These are phyloP conservation scores for Aythya fuligula DNA, from an alignment of 2,797 vertebrate genomes.

Conservation along the genomic window DNA sequence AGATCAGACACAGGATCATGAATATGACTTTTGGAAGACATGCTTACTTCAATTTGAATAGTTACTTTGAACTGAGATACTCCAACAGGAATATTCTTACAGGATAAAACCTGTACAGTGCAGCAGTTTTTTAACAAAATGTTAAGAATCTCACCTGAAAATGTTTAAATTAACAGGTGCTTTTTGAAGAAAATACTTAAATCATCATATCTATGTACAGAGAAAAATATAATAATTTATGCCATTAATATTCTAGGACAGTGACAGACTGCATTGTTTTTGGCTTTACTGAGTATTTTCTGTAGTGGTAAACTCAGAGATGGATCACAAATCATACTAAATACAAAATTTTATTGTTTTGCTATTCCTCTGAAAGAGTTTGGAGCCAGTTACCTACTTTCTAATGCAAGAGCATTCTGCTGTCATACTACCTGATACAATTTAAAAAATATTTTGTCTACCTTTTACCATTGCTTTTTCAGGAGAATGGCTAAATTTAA, in stretches of 20 bases:
- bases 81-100: not conserved
- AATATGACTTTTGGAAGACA: not conserved
- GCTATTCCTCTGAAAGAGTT: not conserved
- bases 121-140: not conserved
- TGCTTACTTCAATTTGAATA: not conserved
- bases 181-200: not conserved
- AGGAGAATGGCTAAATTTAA: not conserved
- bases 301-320: not conserved
- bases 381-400: not conserved
- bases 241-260: not conserved
- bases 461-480: not conserved
- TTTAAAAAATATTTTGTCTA: not conserved
- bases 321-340: not conserved
- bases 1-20: not conserved
- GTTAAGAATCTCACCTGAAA: not conserved
- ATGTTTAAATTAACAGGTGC: not conserved
- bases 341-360: not conserved
- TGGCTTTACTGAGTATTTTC: not conserved
- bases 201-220: not conserved
- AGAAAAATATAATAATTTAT: not conserved
- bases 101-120: not conserved
- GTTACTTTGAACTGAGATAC: not conserved
- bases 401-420: not conserved
- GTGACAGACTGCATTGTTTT: not conserved
- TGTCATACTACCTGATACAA: not conserved